These are phyloP conservation scores for Epistrophella euchroma DNA, from an alignment of 2,888 invertebrate species.

Conservation along the genomic window DNA sequence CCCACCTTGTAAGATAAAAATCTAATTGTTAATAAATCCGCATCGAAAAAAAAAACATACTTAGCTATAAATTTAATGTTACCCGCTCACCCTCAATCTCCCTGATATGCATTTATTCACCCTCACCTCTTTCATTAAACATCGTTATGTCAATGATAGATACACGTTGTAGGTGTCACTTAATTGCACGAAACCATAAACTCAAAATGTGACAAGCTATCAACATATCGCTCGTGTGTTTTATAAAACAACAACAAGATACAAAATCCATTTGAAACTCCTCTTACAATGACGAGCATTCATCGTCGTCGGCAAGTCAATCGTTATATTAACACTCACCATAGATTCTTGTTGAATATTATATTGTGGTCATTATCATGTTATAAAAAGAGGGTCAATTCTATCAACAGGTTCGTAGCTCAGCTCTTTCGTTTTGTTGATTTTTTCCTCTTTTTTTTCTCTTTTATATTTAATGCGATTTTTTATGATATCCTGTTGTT, in stretches of 20 bases:
- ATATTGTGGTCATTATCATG: slow-evolving; percentile 46
- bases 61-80: neutral
- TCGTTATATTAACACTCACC: neutral
- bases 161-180: slow-evolving; percentile 68
- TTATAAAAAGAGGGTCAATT: slow-evolving; percentile 49
- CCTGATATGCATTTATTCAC: neutral
- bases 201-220: slow-evolving; percentile 71
- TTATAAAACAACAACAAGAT: neutral
- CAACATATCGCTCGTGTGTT: slow-evolving; percentile 37
- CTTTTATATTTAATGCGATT: slow-evolving; percentile 7
- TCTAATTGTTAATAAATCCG: slow-evolving; percentile 54
- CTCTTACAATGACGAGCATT: slow-evolving; percentile 51
- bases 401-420: slow-evolving; percentile 52
- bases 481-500: slow-evolving; percentile 49
- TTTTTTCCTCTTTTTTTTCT: neutral
- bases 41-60: slow-evolving; percentile 20
- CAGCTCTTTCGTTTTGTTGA: slow-evolving; percentile 44
- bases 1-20: slow-evolving; percentile 56
- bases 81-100: neutral
- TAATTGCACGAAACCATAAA: slow-evolving; percentile 75
- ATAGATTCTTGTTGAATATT: slow-evolving; percentile 32
- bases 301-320: slow-evolving; percentile 24
- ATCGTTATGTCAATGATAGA: slow-evolving; percentile 14
- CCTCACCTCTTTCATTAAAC: slow-evolving; percentile 21
- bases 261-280: slow-evolving; percentile 55